Conservation (phyloP, 1,140 invertebrate genomes). For the Tyrophagus putrescentiae region DNA sequence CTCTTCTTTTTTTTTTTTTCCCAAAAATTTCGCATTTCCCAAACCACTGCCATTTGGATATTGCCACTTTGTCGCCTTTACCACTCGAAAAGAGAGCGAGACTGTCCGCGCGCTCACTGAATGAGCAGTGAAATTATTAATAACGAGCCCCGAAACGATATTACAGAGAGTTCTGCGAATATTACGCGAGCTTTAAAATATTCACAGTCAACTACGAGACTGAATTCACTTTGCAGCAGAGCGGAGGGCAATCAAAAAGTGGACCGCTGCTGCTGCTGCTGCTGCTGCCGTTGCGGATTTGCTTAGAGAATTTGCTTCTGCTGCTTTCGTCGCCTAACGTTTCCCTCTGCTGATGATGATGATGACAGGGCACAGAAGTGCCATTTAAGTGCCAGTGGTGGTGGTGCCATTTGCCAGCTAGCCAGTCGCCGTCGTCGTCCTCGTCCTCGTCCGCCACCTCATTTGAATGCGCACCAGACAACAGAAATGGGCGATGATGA, state of each 20-base stretch:
- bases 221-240: background rate
- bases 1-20: too few species aligned
- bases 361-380: conserved; percentile 15
- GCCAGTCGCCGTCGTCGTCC: background rate
- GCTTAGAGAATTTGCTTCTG: too few species aligned
- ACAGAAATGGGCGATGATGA: background rate
- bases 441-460: conserved; percentile 4
- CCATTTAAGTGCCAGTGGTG: conserved; percentile 13
- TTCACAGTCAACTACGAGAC: background rate
- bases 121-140: conserved; percentile 5
- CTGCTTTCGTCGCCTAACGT: too few species aligned
- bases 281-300: too few species aligned
- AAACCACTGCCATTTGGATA: too few species aligned
- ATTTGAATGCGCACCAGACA: conserved; percentile 3
- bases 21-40: too few species aligned
- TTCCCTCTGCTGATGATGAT: conserved; percentile 1
- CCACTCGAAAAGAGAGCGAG: too few species aligned
- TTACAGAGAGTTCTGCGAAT: too few species aligned
- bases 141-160: background rate
- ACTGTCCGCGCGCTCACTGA: too few species aligned
- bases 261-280: too few species aligned
- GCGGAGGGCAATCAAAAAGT: too few species aligned
- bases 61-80: too few species aligned
- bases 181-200: conserved; percentile 14
- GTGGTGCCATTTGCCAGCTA: conserved; percentile 6